Percentiles rank a stretch among this genome's conserved stretches.
phyloP scores from a whole-genome alignment of 2,797 vertebrate genomes.

The Cryptoblepharus egeriae region DNA sequence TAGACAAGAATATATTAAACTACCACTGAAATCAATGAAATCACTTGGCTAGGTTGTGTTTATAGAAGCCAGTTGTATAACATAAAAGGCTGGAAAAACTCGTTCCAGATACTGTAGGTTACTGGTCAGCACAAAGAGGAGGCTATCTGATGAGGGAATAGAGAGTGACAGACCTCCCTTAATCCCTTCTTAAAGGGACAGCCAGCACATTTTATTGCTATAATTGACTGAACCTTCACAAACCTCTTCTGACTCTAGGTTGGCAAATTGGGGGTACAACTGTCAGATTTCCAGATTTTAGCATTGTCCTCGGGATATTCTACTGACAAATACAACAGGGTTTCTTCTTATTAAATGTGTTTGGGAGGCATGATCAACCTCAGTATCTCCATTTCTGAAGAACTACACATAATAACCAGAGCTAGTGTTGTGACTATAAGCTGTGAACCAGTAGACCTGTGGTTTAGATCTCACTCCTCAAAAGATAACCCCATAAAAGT shows the following conservation, averaged over 20 bases:
- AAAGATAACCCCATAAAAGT: not conserved
- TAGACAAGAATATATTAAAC: not conserved
- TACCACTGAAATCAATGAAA: not conserved
- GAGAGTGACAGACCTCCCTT: too few relatives aligned
- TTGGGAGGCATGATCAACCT: not conserved
- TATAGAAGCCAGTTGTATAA: not conserved
- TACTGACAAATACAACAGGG: not conserved
- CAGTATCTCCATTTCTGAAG: not conserved
- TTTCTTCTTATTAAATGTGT: not conserved
- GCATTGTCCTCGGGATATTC: too few relatives aligned
- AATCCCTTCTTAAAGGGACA: too few relatives aligned
- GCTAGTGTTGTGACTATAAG: not conserved
- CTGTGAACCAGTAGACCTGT: not conserved
- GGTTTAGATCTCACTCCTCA: not conserved
- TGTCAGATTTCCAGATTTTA: too few relatives aligned
- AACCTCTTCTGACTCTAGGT: too few relatives aligned
- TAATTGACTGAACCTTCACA: too few relatives aligned
- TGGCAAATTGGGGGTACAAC: too few relatives aligned
- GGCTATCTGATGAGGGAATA: too few relatives aligned
- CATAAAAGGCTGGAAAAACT: constrained; percentile 35
- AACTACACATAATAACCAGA: not conserved
- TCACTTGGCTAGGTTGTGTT: not conserved
- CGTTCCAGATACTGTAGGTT: not conserved
- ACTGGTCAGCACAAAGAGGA: too few relatives aligned
- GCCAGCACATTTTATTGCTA: too few relatives aligned